Base-by-base conservation (phyloP, 2,888 invertebrate species). In the Linnaemya vulpina region DNA sequence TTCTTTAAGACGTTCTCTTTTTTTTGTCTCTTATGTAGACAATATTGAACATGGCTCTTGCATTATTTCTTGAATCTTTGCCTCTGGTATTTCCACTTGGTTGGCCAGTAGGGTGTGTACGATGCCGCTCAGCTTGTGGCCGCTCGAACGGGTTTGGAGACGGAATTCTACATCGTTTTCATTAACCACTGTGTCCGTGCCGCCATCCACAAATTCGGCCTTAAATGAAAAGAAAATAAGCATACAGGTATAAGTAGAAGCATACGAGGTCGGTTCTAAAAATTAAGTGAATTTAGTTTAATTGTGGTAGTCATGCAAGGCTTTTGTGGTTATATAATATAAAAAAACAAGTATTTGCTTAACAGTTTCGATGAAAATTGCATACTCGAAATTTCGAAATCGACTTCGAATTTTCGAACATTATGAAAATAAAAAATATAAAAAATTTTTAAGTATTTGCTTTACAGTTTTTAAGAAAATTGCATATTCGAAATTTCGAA, bases 141-240 rank as follows among this genome's bases (percentile, higher is more conserved):
- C 92, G 86, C 91, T 92, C 7, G 91, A 89, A 22, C 92, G 90
- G 30, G 92, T 92, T 84, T 90, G 91, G 11, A 93, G 84, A n/a
- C 91, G 87, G 78, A 93, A 92, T 17, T 89, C 89, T 9, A 90
- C 89, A 68, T 89, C 91, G 84, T 92, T 89, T 78, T 91, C 89
- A 51, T 86, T 87, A 71, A 98, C 98, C 87, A 94, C 94, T 70
- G 97, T 97, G 92, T 97, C 96, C 0, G 97, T 97, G 22, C 98
- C 98, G 71, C 95, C 95, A 87, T 97, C 96, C 10, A 96, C 95
- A 90, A 98, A 98, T 89, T 95, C 95, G 70, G 95, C 96, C 96
- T 97, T 53, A 15, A 84, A 89, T 25, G 30, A 17, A 7, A 15
- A n/a, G 2, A 10, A 60, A 46, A 30, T 62, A 20, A 38, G 38